A percentile compares a stretch with the other conserved stretches of the same genome.
phyloP scores from a whole-genome alignment of 2,113 vertebrate species.

The Zosterops japonicus region DNA sequence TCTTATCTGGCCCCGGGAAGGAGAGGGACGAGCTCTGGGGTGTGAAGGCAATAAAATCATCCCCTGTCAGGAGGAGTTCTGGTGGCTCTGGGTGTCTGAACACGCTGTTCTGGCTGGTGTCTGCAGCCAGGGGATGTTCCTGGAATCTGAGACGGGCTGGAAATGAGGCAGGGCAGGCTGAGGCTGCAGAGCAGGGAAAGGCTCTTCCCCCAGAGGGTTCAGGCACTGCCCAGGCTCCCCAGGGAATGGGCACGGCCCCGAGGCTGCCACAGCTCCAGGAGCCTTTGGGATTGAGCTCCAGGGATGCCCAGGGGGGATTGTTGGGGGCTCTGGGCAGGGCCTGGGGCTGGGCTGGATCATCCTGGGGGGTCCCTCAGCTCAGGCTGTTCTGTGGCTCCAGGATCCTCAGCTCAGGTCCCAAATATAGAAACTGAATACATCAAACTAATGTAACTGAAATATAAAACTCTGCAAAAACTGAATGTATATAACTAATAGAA shows the following conservation, averaged over 20 bases:
- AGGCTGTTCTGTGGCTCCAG: too few relatives aligned
- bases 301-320: neutral
- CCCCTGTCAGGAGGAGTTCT: conserved; percentile 1
- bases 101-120: neutral
- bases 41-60: conserved; percentile 36
- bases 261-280: neutral
- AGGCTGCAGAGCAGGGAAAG: neutral
- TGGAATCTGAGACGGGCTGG: neutral
- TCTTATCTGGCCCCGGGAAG: neutral
- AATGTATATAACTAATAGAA: too few relatives aligned
- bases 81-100: conserved; percentile 24
- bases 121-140: neutral
- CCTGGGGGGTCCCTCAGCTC: too few relatives aligned
- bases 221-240: neutral
- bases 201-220: neutral
- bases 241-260: neutral
- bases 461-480: too few relatives aligned
- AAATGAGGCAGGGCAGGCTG: neutral
- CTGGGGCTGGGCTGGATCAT: too few relatives aligned
- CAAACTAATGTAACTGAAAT: too few relatives aligned
- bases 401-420: too few relatives aligned
- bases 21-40: neutral
- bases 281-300: neutral
- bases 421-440: too few relatives aligned
- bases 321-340: neutral